Conservation (phyloP, 2,888 invertebrate species). For the Dolichomitus sp. region DNA sequence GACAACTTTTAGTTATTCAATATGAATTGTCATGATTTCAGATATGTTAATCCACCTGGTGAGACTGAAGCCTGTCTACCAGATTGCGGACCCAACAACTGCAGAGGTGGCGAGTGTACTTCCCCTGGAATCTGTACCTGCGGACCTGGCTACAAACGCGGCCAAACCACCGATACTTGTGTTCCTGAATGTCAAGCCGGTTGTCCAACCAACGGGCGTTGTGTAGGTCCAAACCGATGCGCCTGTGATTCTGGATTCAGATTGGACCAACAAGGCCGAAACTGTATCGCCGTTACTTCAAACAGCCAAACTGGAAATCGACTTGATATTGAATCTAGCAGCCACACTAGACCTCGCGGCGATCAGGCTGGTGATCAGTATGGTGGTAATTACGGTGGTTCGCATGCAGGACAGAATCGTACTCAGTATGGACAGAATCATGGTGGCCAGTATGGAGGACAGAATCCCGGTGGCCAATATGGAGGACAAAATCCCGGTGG, state of each 20-base stretch:
- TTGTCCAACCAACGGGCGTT: constrained; percentile 86
- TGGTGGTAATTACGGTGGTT: neutral
- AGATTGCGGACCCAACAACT: constrained; percentile 74
- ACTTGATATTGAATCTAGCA: neutral
- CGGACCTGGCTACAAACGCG: constrained; percentile 75
- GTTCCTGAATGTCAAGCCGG: constrained; percentile 77
- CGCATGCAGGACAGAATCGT: constrained; percentile 13
- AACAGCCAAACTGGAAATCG: neutral
- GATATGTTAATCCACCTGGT: constrained; percentile 78
- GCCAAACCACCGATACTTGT: constrained; percentile 71
- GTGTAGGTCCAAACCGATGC: constrained; percentile 88
- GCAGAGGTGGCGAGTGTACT: constrained; percentile 76
- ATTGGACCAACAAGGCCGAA: constrained; percentile 84
- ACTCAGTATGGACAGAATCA: neutral
- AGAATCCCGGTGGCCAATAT: constrained; percentile 48
- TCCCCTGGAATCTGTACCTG: constrained; percentile 80
- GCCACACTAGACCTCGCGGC: neutral
- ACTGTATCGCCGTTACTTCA: constrained; percentile 42
- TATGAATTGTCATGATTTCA: constrained; percentile 53
- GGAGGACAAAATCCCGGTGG: constrained; percentile 51
- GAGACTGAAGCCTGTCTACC: constrained; percentile 79
- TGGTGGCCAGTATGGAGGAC: neutral
- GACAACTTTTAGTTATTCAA: neutral
- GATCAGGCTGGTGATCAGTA: neutral
- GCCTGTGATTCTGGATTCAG: constrained; percentile 87